Percentiles rank a stretch among this genome's conserved stretches.
Conservation (phyloP, 2,113 vertebrate genomes). For the Tragulus kanchil region DNA sequence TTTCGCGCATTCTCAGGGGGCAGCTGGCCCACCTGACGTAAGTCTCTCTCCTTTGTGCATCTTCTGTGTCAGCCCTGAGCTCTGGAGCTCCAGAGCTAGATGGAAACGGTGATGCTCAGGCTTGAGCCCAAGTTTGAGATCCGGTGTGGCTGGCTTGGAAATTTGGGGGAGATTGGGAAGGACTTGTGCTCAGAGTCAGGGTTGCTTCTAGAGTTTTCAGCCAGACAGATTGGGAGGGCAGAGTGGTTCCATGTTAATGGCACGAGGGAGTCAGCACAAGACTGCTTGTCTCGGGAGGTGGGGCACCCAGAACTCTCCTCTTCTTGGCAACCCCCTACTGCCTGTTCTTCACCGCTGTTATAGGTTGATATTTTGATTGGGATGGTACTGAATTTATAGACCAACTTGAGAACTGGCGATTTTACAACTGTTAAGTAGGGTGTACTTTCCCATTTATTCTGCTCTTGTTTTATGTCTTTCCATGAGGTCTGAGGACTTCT, state of each 20-base stretch:
- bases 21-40: background rate
- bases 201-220: background rate
- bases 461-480: background rate
- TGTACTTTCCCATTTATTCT: background rate
- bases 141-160: background rate
- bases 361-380: background rate
- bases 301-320: background rate
- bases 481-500: background rate
- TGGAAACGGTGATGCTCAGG: background rate
- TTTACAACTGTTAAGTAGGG: no score
- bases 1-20: background rate
- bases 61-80: background rate
- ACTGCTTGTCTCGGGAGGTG: background rate
- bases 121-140: background rate
- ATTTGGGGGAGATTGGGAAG: background rate
- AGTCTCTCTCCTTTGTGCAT: background rate
- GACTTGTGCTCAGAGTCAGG: background rate
- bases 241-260: background rate
- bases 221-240: background rate
- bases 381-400: no score
- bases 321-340: background rate
- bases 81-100: no score
- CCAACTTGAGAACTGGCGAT: background rate
- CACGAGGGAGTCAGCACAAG: background rate
- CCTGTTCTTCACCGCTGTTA: fast-evolving